phyloP scores from a whole-genome alignment of 1,140 invertebrate genomes.

The Drosophila rufa region DNA sequence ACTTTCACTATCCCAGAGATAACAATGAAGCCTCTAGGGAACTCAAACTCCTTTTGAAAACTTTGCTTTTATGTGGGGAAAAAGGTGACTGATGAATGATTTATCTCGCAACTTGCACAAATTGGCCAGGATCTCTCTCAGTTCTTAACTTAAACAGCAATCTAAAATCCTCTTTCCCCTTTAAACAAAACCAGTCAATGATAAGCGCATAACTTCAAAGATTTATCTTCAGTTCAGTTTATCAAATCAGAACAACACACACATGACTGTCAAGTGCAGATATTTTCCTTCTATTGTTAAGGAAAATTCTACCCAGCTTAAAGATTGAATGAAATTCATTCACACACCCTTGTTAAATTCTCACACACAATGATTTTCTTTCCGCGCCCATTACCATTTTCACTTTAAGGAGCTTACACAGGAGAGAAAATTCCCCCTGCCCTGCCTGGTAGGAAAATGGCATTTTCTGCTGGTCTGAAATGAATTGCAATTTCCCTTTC shows the following conservation, averaged over 20 bases:
- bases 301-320: neutral
- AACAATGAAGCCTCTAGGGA: constrained; percentile 18
- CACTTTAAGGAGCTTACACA: constrained; percentile 18
- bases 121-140: constrained; percentile 4
- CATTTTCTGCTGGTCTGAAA: constrained; percentile 8
- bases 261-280: constrained; percentile 40
- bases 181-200: constrained; percentile 13
- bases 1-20: constrained; percentile 24
- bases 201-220: constrained; percentile 22
- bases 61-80: constrained; percentile 24
- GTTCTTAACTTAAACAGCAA: constrained; percentile 40
- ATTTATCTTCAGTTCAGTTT: constrained; percentile 11
- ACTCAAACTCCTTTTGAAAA: constrained; percentile 10
- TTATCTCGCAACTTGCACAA: constrained; percentile 36
- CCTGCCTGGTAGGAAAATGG: constrained; percentile 6
- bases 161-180: constrained; percentile 41
- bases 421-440: neutral
- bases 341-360: constrained; percentile 43
- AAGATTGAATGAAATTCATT: constrained; percentile 23
- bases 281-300: neutral
- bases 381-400: constrained; percentile 30
- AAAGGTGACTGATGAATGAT: constrained; percentile 27
- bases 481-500: constrained; percentile 50
- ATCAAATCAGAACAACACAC: constrained; percentile 24
- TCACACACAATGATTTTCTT: constrained; percentile 40